Base-by-base conservation (phyloP, 2,797 vertebrate genomes). In the Falco concolor region DNA sequence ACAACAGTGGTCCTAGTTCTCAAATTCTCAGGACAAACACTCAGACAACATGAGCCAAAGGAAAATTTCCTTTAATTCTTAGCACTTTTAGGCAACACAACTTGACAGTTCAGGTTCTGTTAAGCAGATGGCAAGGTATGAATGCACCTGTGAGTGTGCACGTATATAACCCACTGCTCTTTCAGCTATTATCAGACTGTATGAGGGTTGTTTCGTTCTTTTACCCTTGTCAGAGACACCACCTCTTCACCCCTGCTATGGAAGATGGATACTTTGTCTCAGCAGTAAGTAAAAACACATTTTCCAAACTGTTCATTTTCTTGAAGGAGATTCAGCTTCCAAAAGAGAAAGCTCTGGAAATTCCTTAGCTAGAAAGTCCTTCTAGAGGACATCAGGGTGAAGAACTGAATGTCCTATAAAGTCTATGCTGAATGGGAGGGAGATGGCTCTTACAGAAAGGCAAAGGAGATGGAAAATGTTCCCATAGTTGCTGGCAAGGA, bases 401-500 rank as follows among this genome's bases (percentile, higher is more conserved):
- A 91, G 52, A 54, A 79, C 42, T 61, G 53, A 49, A 64, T 85
- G 40, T 75, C 79, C 57, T 50, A 27, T 65, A 83, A 75, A 75
- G 87, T 40, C 27, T 80, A 65, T 79, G 89, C 59, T 3, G 7
- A 91, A 93, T 23, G 24, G 60, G 56, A 88, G n/a, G 38, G 60
- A 93, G 76, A 91, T 91, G 24, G 59, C 74, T 94, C 75, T 79
- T 52, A 63, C 34, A 92, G 84, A 95, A 80, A 94, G n/a, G 77
- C 49, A 96, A 90, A 95, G 63, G 60, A 94, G 81, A 87, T 90
- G 91, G 72, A 96, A 96, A 96, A 93, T 89, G 68, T 94, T 96
- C 91, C 60, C 8, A 40, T 80, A 94, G 90, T 49, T 94, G 68
- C 80, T 94, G 93, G 95, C 95, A 96, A 72, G 34, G 49, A 90